These are phyloP conservation scores for Penaeus monodon DNA, from an alignment of 2,888 invertebrate species.

Conservation along the genomic window DNA sequence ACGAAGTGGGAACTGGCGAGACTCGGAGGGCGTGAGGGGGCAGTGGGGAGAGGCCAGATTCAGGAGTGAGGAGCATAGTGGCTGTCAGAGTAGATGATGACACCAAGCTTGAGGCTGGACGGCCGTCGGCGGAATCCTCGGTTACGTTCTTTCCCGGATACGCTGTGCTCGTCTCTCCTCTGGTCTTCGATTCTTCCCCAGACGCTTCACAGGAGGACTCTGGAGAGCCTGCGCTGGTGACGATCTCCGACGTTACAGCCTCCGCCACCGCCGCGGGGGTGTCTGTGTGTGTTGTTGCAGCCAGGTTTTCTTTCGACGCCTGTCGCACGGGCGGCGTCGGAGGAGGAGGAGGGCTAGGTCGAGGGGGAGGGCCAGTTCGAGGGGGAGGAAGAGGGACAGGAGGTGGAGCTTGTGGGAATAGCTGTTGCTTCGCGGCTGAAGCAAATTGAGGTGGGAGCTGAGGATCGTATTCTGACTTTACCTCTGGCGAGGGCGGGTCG, in stretches of 20 bases:
- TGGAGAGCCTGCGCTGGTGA: neutral
- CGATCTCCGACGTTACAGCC: no score
- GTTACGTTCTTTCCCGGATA: neutral
- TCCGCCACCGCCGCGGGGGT: no score
- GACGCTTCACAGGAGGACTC: no score
- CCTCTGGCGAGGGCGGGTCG: slow-evolving; percentile 62
- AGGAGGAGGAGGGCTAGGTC: slow-evolving; percentile 44
- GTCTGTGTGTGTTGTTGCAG: neutral
- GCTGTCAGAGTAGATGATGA: slow-evolving; percentile 60
- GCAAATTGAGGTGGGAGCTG: slow-evolving; percentile 49
- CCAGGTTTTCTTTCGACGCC: slow-evolving; percentile 28
- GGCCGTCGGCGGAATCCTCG: slow-evolving; percentile 6
- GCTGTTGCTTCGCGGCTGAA: neutral
- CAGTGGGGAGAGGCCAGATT: slow-evolving; percentile 55
- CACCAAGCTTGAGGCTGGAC: slow-evolving; percentile 40
- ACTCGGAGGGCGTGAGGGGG: slow-evolving; percentile 57
- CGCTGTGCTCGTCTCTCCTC: neutral
- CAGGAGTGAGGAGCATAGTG: slow-evolving; percentile 50
- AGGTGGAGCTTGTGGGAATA: slow-evolving; percentile 20
- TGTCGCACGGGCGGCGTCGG: slow-evolving; percentile 43
- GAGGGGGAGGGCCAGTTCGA: slow-evolving; percentile 33
- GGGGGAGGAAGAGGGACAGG: slow-evolving; percentile 43
- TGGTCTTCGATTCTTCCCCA: neutral
- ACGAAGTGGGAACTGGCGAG: slow-evolving; percentile 48
- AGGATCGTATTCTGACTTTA: slow-evolving; percentile 61